Evolutionary conservation across 2,113 vertebrate genomes (phyloP).

Genomic region (Alethe diademata): DNA sequence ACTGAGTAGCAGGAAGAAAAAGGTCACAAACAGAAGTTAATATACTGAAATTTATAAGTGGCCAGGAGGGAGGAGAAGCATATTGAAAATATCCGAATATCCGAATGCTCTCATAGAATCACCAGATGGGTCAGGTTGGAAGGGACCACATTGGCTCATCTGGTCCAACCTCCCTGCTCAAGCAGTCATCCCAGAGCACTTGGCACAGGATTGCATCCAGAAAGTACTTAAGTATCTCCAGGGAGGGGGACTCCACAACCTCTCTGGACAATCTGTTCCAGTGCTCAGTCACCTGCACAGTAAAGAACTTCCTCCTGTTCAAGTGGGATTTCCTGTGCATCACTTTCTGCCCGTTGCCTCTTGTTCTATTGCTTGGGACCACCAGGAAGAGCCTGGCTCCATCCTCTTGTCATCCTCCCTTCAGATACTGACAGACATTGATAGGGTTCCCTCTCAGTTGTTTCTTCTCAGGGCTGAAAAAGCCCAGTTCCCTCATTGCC

Average conservation of each 20-base stretch:
- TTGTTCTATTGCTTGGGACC: too few species aligned
- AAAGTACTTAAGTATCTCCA: background rate
- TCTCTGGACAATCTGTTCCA: background rate
- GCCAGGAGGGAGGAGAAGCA: fast-evolving
- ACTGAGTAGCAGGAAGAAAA: background rate
- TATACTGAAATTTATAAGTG: background rate
- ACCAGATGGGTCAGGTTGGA: background rate
- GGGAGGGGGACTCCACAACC: background rate
- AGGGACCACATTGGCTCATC: background rate
- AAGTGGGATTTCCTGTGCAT: background rate
- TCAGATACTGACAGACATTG: background rate
- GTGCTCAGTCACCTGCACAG: background rate
- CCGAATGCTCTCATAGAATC: background rate
- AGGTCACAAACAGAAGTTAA: background rate
- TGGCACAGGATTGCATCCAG: background rate
- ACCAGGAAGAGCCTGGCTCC: background rate
- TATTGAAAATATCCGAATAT: background rate
- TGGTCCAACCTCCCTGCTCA: background rate
- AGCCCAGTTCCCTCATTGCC: background rate
- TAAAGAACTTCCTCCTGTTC: background rate
- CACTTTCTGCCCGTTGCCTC: background rate
- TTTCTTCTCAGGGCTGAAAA: background rate
- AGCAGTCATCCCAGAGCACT: background rate
- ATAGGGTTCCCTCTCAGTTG: background rate
- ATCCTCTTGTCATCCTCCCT: background rate